Base-by-base conservation (phyloP, 1,140 invertebrate genomes). In the Heliconius hermathena region DNA sequence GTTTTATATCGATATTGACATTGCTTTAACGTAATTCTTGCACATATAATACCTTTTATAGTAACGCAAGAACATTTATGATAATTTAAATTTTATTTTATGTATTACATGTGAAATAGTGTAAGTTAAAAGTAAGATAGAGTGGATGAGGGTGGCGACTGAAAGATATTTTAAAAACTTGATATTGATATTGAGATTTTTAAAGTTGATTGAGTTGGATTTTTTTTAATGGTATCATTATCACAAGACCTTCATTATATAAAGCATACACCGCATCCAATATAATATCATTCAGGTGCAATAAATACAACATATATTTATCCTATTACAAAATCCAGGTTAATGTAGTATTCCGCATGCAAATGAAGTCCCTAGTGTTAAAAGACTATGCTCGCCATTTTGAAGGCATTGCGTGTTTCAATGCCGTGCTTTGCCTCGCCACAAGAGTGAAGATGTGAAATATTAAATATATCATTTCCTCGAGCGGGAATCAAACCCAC, bases 1-100 rank as follows among this genome's bases (percentile, higher is more conserved):
- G n/a, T 60, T 60, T 60, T 60, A 60, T 60, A 60, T 60, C 57
- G n/a, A 11, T 60, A 60, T 60, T 60, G 57, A 60, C 57, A 60
- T 60, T 60, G 57, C 57, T 60, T 60, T 60, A 60, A 60, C 57
- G 57, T 60, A 60, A 60, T 60, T 8, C 22, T 60, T 60, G 57
- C 57, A 60, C 8, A 22, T 60, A 11, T 26, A 60, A 60, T 8
- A 26, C 57, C 57, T 29, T 66, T 26, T 66, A 66, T 66, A n/a
- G 60, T 26, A 22, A 29, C 22, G 11, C n/a, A 66, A 66, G 22
- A 26, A 66, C 29, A 26, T 66, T 13, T 26, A 66, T 66, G 57
- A 60, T 60, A 26, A 13, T 22, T 60, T 60, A 60, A 60, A 22
- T 60, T 60, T 60, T 26, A 60, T 60, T 60, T 60, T n/a, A 60